These are phyloP conservation scores for Drosophila demipolita DNA, from an alignment of 2,888 invertebrate species.

Conservation along the genomic window DNA sequence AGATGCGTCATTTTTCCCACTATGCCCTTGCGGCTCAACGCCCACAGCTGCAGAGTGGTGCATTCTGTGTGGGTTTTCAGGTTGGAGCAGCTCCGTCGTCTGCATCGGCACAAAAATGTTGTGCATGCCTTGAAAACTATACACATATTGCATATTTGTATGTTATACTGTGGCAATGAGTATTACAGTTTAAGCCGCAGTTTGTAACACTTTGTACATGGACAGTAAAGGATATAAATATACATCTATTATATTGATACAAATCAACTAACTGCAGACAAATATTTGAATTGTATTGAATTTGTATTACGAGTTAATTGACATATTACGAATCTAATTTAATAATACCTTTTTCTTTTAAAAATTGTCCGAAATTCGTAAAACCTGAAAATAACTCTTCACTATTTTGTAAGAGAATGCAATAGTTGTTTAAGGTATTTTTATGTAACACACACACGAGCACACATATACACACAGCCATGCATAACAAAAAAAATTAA, in stretches of 20 bases:
- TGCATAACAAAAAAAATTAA: conserved; percentile 2
- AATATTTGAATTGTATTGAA: not conserved
- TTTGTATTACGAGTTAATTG: not conserved
- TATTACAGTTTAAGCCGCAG: not conserved
- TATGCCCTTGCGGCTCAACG: conserved; percentile 55
- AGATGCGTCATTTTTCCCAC: conserved; percentile 59
- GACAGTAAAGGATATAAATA: not conserved
- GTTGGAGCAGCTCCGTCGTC: conserved; percentile 2
- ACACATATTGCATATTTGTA: not conserved
- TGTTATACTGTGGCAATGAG: not conserved
- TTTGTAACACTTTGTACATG: not conserved
- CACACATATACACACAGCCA: not conserved
- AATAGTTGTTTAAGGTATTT: conserved; percentile 24
- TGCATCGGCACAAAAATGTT: conserved; percentile 7
- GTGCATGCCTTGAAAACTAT: not conserved
- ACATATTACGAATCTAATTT: not conserved
- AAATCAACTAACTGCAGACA: not conserved
- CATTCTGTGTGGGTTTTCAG: conserved; percentile 39
- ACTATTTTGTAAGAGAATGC: conserved; percentile 28
- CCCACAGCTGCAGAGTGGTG: conserved; percentile 85
- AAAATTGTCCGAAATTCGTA: not conserved
- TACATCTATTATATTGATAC: not conserved
- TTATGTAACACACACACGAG: conserved; percentile 44
- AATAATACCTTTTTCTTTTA: not conserved
- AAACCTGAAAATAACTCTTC: not conserved